A percentile compares a stretch with the other conserved stretches of the same genome.
These are phyloP conservation scores for Orthonychiurus folsomi DNA, from an alignment of 2,888 invertebrate genomes.

Conservation along the genomic window DNA sequence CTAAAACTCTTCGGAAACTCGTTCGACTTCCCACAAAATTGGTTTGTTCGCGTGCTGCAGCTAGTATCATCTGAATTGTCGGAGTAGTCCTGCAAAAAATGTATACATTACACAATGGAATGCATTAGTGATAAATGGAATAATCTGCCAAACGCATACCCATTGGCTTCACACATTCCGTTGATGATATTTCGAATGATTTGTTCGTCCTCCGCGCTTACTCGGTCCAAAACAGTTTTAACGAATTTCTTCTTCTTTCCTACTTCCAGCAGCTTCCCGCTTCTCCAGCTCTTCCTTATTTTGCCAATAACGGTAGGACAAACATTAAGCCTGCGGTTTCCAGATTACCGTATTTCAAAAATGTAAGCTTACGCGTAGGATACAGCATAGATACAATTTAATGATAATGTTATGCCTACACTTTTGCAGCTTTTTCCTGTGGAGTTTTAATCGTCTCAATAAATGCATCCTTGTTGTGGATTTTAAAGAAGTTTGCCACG, in stretches of 20 bases:
- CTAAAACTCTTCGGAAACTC: slow-evolving; percentile 35
- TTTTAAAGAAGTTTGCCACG: slow-evolving; percentile 36
- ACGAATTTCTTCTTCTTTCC: slow-evolving; percentile 30
- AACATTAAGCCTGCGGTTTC: slow-evolving; percentile 19
- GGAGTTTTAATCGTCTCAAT: not conserved
- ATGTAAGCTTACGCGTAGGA: no score
- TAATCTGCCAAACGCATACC: slow-evolving; percentile 23
- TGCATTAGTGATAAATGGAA: no score
- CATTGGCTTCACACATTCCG: slow-evolving; percentile 29
- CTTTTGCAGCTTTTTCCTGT: not conserved
- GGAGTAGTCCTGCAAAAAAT: slow-evolving; percentile 29
- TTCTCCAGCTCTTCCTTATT: slow-evolving; percentile 33
- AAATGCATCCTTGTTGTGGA: slow-evolving; percentile 1
- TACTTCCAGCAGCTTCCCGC: slow-evolving; percentile 34
- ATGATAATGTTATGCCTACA: no score
- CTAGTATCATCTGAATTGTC: slow-evolving; percentile 31
- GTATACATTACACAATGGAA: no score
- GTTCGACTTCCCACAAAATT: slow-evolving; percentile 36
- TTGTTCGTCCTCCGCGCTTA: slow-evolving; percentile 29
- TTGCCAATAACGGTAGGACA: slow-evolving; percentile 36
- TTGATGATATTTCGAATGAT: slow-evolving; percentile 31
- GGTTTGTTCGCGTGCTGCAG: slow-evolving; percentile 29
- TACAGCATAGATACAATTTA: no score
- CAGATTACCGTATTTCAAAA: not conserved
- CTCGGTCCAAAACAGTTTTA: slow-evolving; percentile 33